A percentile compares a stretch with the other conserved stretches of the same genome.
phyloP scores from a whole-genome alignment of 2,888 invertebrate species.

The Miltochrista miniata region DNA sequence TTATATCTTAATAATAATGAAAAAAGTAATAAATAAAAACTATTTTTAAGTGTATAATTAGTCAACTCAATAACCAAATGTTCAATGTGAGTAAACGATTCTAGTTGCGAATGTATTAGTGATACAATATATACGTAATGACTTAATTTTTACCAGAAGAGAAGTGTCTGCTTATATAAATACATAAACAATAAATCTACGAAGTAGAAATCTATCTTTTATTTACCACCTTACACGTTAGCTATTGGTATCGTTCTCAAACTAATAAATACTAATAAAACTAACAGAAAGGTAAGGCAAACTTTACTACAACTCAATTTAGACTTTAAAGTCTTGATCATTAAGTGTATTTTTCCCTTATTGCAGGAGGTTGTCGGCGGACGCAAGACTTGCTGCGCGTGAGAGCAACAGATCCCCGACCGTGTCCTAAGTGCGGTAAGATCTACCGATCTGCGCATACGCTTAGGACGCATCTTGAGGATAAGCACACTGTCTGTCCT shows the following conservation, averaged over 20 bases:
- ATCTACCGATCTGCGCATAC: slow-evolving; percentile 97
- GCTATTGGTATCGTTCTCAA: slow-evolving; percentile 13
- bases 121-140: slow-evolving; percentile 83
- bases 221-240: slow-evolving; percentile 14
- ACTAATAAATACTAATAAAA: slow-evolving; percentile 27
- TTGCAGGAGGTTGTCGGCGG: slow-evolving; percentile 86
- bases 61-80: slow-evolving; percentile 81
- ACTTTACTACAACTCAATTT: slow-evolving; percentile 9
- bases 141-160: slow-evolving; percentile 81
- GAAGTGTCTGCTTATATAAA: slow-evolving; percentile 82
- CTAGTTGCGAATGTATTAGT: slow-evolving; percentile 83
- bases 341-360: slow-evolving; percentile 13
- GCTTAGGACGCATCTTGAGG: slow-evolving; percentile 94
- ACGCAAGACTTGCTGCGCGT: slow-evolving; percentile 93
- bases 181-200: slow-evolving; percentile 80
- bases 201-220: slow-evolving; percentile 64
- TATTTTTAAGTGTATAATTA: slow-evolving; percentile 73
- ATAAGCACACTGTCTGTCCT: slow-evolving; percentile 96
- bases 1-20: slow-evolving; percentile 74
- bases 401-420: slow-evolving; percentile 95
- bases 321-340: background rate
- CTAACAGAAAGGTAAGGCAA: slow-evolving; percentile 37
- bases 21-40: slow-evolving; percentile 44
- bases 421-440: slow-evolving; percentile 96
- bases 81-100: slow-evolving; percentile 81